These are phyloP conservation scores for Pocota personata DNA, from an alignment of 2,888 invertebrate genomes.

Conservation along the genomic window DNA sequence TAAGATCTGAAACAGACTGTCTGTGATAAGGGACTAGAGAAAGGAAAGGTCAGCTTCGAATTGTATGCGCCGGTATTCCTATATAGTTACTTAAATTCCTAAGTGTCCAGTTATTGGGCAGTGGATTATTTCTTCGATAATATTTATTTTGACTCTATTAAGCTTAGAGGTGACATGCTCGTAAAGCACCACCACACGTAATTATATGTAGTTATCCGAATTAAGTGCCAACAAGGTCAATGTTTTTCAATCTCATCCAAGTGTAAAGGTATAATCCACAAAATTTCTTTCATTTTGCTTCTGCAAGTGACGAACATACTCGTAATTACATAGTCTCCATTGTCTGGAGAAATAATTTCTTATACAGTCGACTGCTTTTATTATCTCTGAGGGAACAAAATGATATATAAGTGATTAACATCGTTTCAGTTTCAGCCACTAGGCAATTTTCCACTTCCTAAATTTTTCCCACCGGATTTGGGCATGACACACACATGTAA, in stretches of 20 bases:
- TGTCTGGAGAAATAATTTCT: constrained; percentile 30
- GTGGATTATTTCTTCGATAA: too few species aligned
- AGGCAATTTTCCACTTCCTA: neutral
- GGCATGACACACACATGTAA: neutral
- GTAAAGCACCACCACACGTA: too few species aligned
- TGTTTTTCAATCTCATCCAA: neutral
- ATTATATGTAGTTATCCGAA: neutral
- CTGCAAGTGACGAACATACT: constrained; percentile 24
- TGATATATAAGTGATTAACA: constrained; percentile 3
- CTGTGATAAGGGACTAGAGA: too few species aligned
- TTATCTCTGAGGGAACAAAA: constrained; percentile 15
- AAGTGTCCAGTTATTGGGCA: too few species aligned
- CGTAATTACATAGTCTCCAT: constrained; percentile 12
- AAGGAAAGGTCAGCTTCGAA: too few species aligned
- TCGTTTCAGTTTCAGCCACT: neutral
- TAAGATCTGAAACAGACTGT: too few species aligned
- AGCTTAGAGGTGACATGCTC: too few species aligned
- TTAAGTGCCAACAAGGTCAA: neutral
- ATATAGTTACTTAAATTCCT: too few species aligned
- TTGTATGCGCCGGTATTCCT: too few species aligned
- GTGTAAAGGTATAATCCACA: neutral
- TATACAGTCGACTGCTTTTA: constrained; percentile 47
- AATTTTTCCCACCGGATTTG: neutral
- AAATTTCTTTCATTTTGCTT: neutral
- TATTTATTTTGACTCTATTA: too few species aligned